A percentile compares a stretch with the other conserved stretches of the same genome.
These are phyloP conservation scores for Bombycilla garrulus DNA, from an alignment of 2,113 vertebrate species.

Conservation along the genomic window DNA sequence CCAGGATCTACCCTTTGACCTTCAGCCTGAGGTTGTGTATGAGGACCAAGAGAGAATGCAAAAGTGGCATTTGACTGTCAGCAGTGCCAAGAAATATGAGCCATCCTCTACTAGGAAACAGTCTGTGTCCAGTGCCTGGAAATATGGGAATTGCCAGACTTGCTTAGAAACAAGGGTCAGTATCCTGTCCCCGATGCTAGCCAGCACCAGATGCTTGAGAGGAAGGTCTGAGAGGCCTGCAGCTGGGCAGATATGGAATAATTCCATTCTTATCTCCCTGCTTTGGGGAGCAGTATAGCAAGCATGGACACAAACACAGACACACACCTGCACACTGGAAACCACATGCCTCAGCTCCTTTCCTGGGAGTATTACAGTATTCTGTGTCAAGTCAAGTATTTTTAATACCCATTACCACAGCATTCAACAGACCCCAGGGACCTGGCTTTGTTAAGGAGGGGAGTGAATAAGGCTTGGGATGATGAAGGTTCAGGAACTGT, in stretches of 20 bases:
- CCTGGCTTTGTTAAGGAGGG: not conserved
- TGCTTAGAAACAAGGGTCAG: not conserved
- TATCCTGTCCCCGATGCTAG: not conserved
- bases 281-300: not conserved
- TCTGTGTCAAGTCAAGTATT: not conserved
- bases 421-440: not conserved
- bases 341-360: rapidly evolving
- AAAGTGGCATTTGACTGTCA: constrained; percentile 16
- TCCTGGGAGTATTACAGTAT: not conserved
- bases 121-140: constrained; percentile 23
- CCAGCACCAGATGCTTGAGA: constrained; percentile 30
- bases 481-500: not conserved
- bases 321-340: not conserved
- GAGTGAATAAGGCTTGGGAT: not conserved
- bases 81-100: constrained; percentile 26
- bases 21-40: not conserved
- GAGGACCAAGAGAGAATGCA: constrained; percentile 4
- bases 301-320: not conserved
- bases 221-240: not conserved
- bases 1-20: constrained; percentile 56
- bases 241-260: not conserved
- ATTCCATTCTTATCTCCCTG: not conserved
- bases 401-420: not conserved
- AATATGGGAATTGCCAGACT: constrained; percentile 27
- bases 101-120: constrained; percentile 15